Conservation (phyloP, 2,797 vertebrate genomes). For the Ibycter americanus region DNA sequence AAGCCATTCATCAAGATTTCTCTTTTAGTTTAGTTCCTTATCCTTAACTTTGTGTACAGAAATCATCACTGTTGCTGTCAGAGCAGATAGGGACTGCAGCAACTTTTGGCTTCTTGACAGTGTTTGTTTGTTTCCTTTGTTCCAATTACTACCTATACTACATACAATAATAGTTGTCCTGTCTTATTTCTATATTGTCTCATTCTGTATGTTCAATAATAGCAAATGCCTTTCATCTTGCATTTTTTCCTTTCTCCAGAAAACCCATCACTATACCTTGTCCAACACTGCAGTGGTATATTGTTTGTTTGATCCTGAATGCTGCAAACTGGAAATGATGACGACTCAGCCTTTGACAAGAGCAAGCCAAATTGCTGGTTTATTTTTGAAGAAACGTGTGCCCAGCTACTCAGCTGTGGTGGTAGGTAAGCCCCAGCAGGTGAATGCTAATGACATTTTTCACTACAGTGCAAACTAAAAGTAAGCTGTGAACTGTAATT, state of each 20-base stretch:
- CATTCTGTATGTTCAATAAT: not conserved
- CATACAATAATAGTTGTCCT: not conserved
- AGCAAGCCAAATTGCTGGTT: not conserved
- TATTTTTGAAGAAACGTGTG: not conserved
- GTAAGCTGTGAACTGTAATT: not conserved
- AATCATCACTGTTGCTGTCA: not conserved
- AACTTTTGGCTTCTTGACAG: not conserved
- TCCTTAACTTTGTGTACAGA: not conserved
- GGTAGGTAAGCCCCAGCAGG: not conserved
- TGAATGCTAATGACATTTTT: not conserved
- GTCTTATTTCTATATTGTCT: not conserved
- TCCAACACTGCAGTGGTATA: not conserved
- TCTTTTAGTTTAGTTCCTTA: not conserved
- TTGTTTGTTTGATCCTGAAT: not conserved
- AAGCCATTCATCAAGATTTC: slow-evolving; percentile 23
- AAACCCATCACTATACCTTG: not conserved
- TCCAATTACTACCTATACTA: not conserved
- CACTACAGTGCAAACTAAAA: not conserved
- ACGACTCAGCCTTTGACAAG: not conserved
- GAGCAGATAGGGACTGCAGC: not conserved
- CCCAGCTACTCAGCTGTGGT: not conserved
- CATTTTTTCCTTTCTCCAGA: not conserved
- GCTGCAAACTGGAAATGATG: not conserved
- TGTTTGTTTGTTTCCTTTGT: not conserved
- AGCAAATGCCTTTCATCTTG: not conserved